Evolutionary conservation across 2,797 vertebrate genomes (phyloP).

Genomic region (Rhyacichthys aspro): DNA sequence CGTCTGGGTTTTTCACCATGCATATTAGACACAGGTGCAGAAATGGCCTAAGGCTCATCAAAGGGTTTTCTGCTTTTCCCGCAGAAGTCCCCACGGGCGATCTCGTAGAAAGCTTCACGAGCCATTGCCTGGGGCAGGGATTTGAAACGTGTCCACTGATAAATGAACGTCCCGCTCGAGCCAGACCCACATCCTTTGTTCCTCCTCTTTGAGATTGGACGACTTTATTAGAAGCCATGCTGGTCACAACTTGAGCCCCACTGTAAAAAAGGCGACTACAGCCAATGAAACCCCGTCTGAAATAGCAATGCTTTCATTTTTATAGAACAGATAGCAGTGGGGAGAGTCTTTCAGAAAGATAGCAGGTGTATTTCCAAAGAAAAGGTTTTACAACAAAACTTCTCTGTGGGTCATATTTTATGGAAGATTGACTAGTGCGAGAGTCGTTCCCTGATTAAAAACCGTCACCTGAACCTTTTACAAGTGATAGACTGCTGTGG

Average conservation of each 20-base stretch:
- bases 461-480: background rate
- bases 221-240: conserved; percentile 65
- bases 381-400: conserved; percentile 5
- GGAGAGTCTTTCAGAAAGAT: background rate
- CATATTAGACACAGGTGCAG: conserved; percentile 67
- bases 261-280: conserved; percentile 34
- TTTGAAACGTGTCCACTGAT: conserved; percentile 72
- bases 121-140: conserved; percentile 63
- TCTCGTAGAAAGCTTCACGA: conserved; percentile 52
- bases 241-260: conserved; percentile 41
- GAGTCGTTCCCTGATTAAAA: conserved; percentile 1
- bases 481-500: conserved; percentile 1
- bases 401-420: conserved; percentile 10
- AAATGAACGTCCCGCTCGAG: conserved; percentile 64
- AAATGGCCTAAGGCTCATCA: conserved; percentile 61
- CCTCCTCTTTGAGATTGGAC: conserved; percentile 46
- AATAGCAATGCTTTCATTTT: conserved; percentile 50
- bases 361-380: conserved; percentile 17
- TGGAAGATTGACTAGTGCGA: conserved; percentile 1
- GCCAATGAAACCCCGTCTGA: conserved; percentile 45
- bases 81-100: conserved; percentile 52
- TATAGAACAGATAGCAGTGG: conserved; percentile 33
- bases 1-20: conserved; percentile 49
- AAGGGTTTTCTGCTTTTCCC: conserved; percentile 58
- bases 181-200: conserved; percentile 56